Evolutionary conservation across 2,797 vertebrate genomes (phyloP).

Genomic region (Monodelphis domestica): DNA sequence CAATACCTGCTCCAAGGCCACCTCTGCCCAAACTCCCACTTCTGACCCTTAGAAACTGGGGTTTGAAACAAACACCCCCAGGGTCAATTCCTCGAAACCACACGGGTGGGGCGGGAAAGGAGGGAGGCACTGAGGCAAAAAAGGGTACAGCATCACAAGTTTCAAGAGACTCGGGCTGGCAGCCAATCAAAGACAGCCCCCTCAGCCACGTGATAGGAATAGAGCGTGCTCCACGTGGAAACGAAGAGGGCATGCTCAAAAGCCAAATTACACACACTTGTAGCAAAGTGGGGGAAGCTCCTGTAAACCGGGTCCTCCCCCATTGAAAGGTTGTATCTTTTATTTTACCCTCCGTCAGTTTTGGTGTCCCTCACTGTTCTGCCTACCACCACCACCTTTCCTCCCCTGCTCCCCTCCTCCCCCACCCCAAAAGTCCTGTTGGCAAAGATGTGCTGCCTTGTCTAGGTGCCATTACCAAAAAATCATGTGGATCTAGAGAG

Average conservation of each 20-base stretch:
- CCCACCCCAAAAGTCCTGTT: too few relatives aligned
- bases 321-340: too few relatives aligned
- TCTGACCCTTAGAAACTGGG: background rate
- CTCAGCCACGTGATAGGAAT: background rate
- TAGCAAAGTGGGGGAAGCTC: background rate
- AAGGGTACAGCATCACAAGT: background rate
- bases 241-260: background rate
- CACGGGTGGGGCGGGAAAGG: too few relatives aligned
- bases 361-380: too few relatives aligned
- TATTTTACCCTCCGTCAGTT: too few relatives aligned
- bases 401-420: too few relatives aligned
- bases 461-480: background rate
- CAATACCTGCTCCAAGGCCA: too few relatives aligned
- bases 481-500: background rate
- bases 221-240: fast-evolving
- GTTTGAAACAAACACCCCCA: background rate
- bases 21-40: background rate
- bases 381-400: too few relatives aligned
- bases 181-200: background rate
- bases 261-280: background rate
- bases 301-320: too few relatives aligned
- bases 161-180: background rate
- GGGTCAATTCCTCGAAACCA: background rate
- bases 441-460: too few relatives aligned
- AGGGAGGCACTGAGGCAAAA: fast-evolving